Conservation (phyloP, 2,113 vertebrate genomes). For the Trichomycterus rosablanca region DNA sequence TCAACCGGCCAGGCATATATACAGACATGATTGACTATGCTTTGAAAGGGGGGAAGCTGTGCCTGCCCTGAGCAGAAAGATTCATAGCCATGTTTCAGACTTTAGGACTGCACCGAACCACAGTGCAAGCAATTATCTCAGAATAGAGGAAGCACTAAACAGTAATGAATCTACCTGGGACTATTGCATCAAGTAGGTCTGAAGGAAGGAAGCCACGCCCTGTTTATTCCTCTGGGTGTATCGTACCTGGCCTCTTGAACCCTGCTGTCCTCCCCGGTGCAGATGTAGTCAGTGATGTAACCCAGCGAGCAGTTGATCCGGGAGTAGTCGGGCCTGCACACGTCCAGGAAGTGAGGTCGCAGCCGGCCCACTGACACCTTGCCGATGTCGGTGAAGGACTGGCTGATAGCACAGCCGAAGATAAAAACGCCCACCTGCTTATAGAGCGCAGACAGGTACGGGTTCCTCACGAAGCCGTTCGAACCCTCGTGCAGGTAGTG, state of each 20-base stretch:
- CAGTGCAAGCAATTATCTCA: too few relatives aligned
- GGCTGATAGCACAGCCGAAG: constrained; percentile 78
- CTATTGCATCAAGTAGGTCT: too few relatives aligned
- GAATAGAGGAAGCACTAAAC: too few relatives aligned
- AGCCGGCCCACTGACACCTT: constrained; percentile 89
- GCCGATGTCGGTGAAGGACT: constrained; percentile 87
- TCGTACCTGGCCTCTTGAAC: constrained; percentile 85
- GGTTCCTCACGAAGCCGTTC: constrained; percentile 80
- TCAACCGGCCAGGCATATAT: too few relatives aligned
- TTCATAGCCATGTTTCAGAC: too few relatives aligned
- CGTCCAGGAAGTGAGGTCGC: constrained; percentile 84
- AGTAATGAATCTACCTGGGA: too few relatives aligned
- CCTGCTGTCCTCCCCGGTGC: constrained; percentile 69
- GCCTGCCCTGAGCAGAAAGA: too few relatives aligned
- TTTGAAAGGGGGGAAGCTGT: too few relatives aligned
- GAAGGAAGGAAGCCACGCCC: neutral
- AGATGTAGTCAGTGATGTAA: constrained; percentile 74
- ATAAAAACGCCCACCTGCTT: constrained; percentile 81
- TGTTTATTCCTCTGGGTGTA: too few relatives aligned
- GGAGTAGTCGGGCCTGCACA: constrained; percentile 76
- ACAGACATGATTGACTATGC: too few relatives aligned
- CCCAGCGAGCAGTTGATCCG: constrained; percentile 81
- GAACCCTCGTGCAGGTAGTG: constrained; percentile 71
- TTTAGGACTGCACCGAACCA: too few relatives aligned
- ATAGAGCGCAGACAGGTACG: constrained; percentile 84